Evolutionary conservation across 2,797 vertebrate species (phyloP), one percentile per base, ranked within the genome.

Genomic region (Coranthus polyacanthus): DNA sequence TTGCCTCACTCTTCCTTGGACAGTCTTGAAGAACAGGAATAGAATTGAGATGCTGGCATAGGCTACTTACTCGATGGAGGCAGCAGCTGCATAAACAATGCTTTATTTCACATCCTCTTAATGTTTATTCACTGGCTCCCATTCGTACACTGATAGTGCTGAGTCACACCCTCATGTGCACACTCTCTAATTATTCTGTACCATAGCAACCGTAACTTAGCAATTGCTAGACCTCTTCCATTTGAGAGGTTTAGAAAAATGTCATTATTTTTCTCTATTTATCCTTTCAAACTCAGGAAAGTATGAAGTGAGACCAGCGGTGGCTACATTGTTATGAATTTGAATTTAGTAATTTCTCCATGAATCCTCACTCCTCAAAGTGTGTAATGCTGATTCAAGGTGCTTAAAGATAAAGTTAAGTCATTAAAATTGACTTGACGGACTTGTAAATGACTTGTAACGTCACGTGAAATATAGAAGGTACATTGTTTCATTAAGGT

Each of bases 141-240:
- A 71, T 87, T 88, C 68, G 80, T 85, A 85, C 79, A 85, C 82
- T 79, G 82, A 88, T 87, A 88, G 80, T 87, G 83, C 89, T 91
- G 90, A 91, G 87, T 92, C 92, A 93, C 89, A 90, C 87, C 75
- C 81, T 89, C 69, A 46, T 82, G 84, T 86, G 80, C 78, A 81
- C 59, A 62, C 78, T 79, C 62, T 73, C 87, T 92, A 92, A 94
- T 93, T 92, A 91, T 89, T 84, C 85, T 68, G 81, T 79, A 56
- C 87, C 89, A 92, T 92, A 86, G 91, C 88, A 93, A 94, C 92
- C 29, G 85, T 90, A 91, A 86, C 86, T 85, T 91, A 84, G 88
- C 83, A 89, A 91, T 92, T 66, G 79, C 75, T 66, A 85, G 86
- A 78, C 59, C 79, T 86, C 80, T 87, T 81, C 75, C 66, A 55